Base-by-base conservation (phyloP, 1,140 invertebrate species). In the Varroa destructor region DNA sequence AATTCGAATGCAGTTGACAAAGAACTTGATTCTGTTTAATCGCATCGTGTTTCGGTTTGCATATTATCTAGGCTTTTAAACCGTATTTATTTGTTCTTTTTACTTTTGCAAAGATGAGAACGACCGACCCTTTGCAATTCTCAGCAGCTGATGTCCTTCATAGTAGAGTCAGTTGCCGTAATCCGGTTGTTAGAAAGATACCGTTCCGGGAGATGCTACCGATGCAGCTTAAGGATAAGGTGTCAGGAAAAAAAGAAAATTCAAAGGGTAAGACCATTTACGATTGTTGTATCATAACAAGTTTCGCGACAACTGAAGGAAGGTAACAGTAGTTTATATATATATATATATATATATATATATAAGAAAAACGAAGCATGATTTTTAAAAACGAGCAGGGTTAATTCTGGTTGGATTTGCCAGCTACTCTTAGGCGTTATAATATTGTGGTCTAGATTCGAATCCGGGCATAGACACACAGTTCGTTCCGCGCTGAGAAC, bases 141-240 rank as follows among this genome's bases (percentile, higher is more conserved):
- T 10, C 12, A 10, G 40, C 1, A 8, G 40, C 12, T 25, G 61
- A 67, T 67, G 61, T 67, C 10, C 40, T 12, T 37, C 3, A 67
- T 1, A 40, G 12, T 25, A 12, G 40, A 12, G 46, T 67, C 12
- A 8, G 61, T 67, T 3, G 36, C 42, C 61, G 40, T 1, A 67
- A 67, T 37, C 14, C 14, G n/a, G 40, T 36, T 2, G 2, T 37
- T 1, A 25, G 12, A 40, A 67, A 67, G 8, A 51, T 51, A 51
- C 46, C 46, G 61, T 67, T 67, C 61, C 10, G 61, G 10, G 61
- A 67, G 36, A 46, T 25, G 37, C 14, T 40, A 12, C 61, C 61
- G 12, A 67, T 67, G 61, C 61, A 37, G 8, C 61, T 67, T 37
- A 67, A 46, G 61, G 61, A 67, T 8, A 67, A 40, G 40, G 61